Percentiles rank a stretch among this genome's conserved stretches.
Conservation (phyloP, 2,113 vertebrate species). For the Chamaea fasciata region DNA sequence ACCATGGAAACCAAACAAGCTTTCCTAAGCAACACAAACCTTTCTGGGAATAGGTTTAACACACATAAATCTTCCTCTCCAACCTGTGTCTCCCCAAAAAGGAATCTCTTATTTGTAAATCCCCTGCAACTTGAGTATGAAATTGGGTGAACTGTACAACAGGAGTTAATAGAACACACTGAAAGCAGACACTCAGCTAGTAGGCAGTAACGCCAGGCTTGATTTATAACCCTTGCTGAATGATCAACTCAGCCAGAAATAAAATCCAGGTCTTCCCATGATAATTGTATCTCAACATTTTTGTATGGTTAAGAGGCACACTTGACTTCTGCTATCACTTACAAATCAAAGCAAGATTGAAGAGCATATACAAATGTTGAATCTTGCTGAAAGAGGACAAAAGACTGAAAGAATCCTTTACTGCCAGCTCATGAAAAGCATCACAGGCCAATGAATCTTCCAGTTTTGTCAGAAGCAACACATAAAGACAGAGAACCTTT, state of each 20-base stretch:
- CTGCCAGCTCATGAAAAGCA: neutral
- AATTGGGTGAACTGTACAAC: neutral
- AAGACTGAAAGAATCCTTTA: neutral
- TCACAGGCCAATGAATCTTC: neutral
- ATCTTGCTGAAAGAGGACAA: neutral
- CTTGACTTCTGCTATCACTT: conserved; percentile 14
- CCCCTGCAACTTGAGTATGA: neutral
- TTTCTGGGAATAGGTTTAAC: neutral
- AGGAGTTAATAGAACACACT: neutral
- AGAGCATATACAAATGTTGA: neutral
- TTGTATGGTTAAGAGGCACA: neutral
- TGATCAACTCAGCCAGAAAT: neutral
- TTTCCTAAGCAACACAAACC: neutral
- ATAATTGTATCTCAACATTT: neutral
- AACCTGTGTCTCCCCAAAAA: neutral
- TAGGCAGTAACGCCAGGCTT: neutral
- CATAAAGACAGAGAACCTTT: neutral
- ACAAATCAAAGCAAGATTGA: neutral
- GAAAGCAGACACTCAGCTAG: neutral
- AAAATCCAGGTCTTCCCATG: no score
- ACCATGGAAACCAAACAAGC: neutral
- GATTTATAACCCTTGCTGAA: neutral
- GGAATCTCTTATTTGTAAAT: neutral
- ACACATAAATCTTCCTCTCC: neutral
- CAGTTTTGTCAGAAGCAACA: neutral